Evolutionary conservation across 2,113 vertebrate species (phyloP), one percentile per base, ranked within the genome.

Genomic region (Callopanchax toddi): DNA sequence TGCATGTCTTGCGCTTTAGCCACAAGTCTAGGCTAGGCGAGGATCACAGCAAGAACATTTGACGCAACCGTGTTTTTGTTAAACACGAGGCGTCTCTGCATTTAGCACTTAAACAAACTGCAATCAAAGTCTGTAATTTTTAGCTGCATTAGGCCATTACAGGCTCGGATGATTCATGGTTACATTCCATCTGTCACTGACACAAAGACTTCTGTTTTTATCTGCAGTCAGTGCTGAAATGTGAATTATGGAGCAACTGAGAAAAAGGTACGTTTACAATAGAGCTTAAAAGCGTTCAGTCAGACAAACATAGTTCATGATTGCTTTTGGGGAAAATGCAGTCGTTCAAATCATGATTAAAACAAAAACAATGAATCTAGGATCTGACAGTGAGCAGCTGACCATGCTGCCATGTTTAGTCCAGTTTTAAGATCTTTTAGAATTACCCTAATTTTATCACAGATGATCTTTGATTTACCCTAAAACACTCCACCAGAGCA

Each of bases 111-210:
- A 76, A 79, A 78, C 80, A 84, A 86, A 86, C 79, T 78, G 79
- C 81, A 85, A 85, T 89, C 78, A 83, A 61, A 10, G 3, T 22
- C 43, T 58, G 73, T 89, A 77, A 83, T 87, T 86, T 81, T 87
- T 78, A 68, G 78, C 67, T 55, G 77, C 23, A 84, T 84, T 84
- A 83, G 69, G 68, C 60, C 67, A 83, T 87, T 87, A 76, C 26
- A 29, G 7, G 26, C 70, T 74, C 32, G 10, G 79, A 76, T 86
- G 79, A 84, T 86, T 80, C 83, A 61, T 60, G 55, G 74, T 89
- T 81, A 79, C 88, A 83, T 87, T 90, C 86, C 88, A 79, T 83
- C 86, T 74, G 82, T 87, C 87, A 87, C 78, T 75, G 51, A 81
- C 73, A 87, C 81, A 87, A 82, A 86, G 74, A 52, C 77, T 29